Evolutionary conservation across 92 coral and sea anemone genomes (phyloP).

Genomic region (Palythoa grandis): DNA sequence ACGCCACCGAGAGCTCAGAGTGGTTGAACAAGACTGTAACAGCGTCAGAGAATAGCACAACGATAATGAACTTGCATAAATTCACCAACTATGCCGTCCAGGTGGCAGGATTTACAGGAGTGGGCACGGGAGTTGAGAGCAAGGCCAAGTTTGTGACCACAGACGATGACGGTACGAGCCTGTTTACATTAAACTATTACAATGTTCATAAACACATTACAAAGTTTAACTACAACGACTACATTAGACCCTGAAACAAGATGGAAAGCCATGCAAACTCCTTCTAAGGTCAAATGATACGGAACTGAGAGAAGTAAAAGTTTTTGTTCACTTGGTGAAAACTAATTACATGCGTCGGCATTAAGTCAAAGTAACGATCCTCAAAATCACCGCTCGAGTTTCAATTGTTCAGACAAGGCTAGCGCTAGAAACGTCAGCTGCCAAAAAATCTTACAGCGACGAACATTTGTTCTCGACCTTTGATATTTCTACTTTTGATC

Average conservation of each 20-base stretch:
- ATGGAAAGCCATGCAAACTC: too few relatives aligned
- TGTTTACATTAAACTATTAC: not conserved
- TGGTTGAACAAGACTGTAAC: constrained; percentile 58
- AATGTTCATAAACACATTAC: not conserved
- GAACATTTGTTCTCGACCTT: not conserved
- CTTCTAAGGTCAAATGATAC: too few relatives aligned
- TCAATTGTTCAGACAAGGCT: too few relatives aligned
- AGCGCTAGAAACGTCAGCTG: too few relatives aligned
- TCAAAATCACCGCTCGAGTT: too few relatives aligned
- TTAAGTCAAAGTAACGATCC: too few relatives aligned
- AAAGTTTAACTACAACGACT: too few relatives aligned
- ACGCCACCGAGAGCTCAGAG: constrained; percentile 32
- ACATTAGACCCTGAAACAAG: too few relatives aligned
- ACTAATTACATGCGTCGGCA: too few relatives aligned
- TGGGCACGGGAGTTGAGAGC: constrained; percentile 68
- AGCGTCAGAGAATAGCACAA: constrained; percentile 30
- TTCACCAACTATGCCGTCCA: constrained; percentile 70
- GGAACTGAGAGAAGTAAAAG: not conserved
- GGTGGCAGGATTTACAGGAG: constrained; percentile 76
- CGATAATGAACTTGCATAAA: constrained; percentile 58
- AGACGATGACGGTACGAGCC: constrained; percentile 81
- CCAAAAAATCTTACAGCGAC: too few relatives aligned
- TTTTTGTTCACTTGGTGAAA: not conserved
- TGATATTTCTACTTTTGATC: too few relatives aligned
- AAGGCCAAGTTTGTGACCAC: constrained; percentile 65